These are phyloP conservation scores for Biston stratarius DNA, from an alignment of 2,888 invertebrate species.

Conservation along the genomic window DNA sequence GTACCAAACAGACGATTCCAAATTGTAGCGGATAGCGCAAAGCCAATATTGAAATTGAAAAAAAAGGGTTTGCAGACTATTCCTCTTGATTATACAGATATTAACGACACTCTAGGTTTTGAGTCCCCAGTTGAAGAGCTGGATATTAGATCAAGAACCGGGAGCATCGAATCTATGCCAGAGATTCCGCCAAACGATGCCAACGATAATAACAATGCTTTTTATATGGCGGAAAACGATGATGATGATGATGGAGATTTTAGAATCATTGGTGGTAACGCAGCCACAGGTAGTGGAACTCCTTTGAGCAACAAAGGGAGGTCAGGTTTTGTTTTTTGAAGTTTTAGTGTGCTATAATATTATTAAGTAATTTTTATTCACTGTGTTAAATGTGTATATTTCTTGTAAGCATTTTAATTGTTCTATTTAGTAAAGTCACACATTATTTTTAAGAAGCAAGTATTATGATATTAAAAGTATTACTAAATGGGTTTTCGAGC, in stretches of 20 bases:
- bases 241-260: conserved; percentile 35
- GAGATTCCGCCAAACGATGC: not conserved
- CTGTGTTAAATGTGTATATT: too few relatives aligned
- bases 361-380: not conserved
- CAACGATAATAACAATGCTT: not conserved
- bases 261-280: conserved; percentile 69
- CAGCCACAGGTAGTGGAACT: conserved; percentile 72
- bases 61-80: not conserved
- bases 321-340: conserved; percentile 46
- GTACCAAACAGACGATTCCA: not conserved
- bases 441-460: too few relatives aligned
- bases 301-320: conserved; percentile 70
- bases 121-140: not conserved
- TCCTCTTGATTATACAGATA: not conserved
- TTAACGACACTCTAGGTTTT: not conserved
- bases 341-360: not conserved
- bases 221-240: conserved; percentile 11
- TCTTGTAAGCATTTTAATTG: too few relatives aligned
- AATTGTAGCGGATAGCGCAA: not conserved
- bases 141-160: conserved; percentile 18
- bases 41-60: not conserved
- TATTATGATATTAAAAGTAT: not conserved
- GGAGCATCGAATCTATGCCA: not conserved
- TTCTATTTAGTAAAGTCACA: too few relatives aligned
- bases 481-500: not conserved